Evolutionary conservation across 2,113 vertebrate genomes (phyloP).

Genomic region (Halcyon senegalensis): DNA sequence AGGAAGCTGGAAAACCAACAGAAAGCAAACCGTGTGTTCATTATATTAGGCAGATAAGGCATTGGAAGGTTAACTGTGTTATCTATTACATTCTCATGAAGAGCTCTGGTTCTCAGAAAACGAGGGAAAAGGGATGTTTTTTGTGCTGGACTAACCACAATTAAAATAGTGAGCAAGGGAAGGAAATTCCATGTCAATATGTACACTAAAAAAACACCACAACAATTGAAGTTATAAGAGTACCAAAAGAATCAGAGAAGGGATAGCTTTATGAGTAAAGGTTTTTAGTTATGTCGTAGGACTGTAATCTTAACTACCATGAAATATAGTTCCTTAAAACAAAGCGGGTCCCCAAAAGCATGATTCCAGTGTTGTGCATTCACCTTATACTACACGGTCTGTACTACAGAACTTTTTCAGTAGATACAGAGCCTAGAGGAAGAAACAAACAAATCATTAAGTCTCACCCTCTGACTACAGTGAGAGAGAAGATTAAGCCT

Average conservation of each 20-base stretch:
- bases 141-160: background rate
- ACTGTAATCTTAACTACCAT: background rate
- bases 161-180: background rate
- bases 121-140: background rate
- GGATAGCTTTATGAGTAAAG: background rate
- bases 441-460: background rate
- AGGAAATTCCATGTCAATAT: background rate
- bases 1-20: background rate
- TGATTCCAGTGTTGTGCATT: background rate
- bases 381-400: background rate
- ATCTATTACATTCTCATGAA: background rate
- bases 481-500: background rate
- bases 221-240: background rate
- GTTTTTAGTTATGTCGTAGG: background rate
- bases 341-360: background rate
- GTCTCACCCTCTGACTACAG: background rate
- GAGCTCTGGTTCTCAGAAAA: background rate
- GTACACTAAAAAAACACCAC: background rate
- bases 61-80: background rate
- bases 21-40: background rate
- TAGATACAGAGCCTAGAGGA: background rate
- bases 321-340: background rate
- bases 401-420: background rate
- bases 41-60: background rate
- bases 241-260: background rate